A percentile compares a stretch with the other conserved stretches of the same genome.
Conservation (phyloP, 2,113 vertebrate genomes). For the Dendrocopos noguchii region DNA sequence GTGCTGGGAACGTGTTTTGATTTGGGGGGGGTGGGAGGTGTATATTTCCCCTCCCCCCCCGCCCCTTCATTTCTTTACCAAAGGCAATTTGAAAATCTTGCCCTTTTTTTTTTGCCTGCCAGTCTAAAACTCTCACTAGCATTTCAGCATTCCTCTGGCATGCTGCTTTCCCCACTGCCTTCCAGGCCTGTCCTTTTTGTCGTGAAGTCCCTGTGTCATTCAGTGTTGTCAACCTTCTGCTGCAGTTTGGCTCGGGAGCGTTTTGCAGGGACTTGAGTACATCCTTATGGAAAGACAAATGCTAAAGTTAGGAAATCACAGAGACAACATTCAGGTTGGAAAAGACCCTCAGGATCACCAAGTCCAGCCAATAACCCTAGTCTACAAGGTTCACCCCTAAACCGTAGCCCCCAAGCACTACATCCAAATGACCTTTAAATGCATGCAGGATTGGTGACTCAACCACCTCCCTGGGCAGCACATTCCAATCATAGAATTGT, state of each 20-base stretch:
- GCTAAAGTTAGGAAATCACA: background rate
- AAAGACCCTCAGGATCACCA: no score
- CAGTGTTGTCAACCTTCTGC: conserved; percentile 29
- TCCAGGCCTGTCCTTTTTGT: conserved; percentile 48
- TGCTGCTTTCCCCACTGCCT: conserved; percentile 69
- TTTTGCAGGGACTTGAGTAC: conserved; percentile 19
- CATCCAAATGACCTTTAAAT: no score
- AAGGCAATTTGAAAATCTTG: conserved; percentile 7
- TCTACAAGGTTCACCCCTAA: no score
- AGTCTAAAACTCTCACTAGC: conserved; percentile 74
- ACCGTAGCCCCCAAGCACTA: no score
- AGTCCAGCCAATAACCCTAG: no score
- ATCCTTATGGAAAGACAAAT: background rate
- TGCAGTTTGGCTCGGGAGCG: conserved; percentile 23
- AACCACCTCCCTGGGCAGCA: no score
- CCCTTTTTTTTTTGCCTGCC: background rate
- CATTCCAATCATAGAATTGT: no score
- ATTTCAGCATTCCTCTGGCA: conserved; percentile 77
- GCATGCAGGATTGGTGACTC: no score
- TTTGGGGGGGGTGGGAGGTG: background rate
- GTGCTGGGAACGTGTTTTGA: background rate
- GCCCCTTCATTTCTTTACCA: background rate
- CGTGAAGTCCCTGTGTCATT: conserved; percentile 45
- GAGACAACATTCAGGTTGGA: no score
- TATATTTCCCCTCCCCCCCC: background rate